phyloP scores from a whole-genome alignment of 2,113 vertebrate species.

The Chitala chitala region DNA sequence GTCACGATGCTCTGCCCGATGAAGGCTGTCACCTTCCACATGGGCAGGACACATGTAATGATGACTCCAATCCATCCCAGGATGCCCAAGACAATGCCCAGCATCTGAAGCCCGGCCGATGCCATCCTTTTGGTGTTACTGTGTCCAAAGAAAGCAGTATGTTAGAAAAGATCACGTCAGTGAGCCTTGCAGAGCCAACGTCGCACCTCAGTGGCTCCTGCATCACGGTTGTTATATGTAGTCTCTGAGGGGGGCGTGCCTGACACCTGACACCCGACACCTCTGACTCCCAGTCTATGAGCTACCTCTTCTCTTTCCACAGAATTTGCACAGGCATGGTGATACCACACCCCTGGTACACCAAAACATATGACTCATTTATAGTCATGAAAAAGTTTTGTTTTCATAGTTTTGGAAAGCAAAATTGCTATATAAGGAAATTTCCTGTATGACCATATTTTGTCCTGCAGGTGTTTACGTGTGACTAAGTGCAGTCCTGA shows the following conservation, averaged over 20 bases:
- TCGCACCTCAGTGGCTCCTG: constrained; percentile 16
- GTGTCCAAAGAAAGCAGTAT: background rate
- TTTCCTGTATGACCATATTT: background rate
- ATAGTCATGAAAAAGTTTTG: background rate
- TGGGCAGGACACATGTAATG: constrained; percentile 72
- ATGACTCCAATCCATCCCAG: constrained; percentile 83
- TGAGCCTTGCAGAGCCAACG: constrained; percentile 2
- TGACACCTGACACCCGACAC: background rate
- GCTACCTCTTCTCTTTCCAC: background rate
- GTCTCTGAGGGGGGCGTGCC: constrained; percentile 46
- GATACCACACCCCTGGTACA: background rate
- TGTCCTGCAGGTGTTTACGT: background rate
- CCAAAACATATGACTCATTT: background rate
- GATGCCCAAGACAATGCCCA: constrained; percentile 74
- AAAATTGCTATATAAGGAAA: background rate
- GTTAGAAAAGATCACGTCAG: constrained; percentile 13
- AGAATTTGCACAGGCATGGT: background rate
- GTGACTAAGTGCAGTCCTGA: background rate
- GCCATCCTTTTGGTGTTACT: constrained; percentile 59
- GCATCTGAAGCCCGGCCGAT: constrained; percentile 77
- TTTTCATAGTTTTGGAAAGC: background rate
- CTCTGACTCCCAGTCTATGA: background rate
- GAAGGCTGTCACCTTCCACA: constrained; percentile 85
- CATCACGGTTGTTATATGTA: constrained; percentile 44
- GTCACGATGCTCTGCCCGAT: constrained; percentile 79